A percentile compares a stretch with the other conserved stretches of the same genome.
Evolutionary conservation across 2,888 invertebrate genomes (phyloP).

Genomic region (Apodemia duryi): DNA sequence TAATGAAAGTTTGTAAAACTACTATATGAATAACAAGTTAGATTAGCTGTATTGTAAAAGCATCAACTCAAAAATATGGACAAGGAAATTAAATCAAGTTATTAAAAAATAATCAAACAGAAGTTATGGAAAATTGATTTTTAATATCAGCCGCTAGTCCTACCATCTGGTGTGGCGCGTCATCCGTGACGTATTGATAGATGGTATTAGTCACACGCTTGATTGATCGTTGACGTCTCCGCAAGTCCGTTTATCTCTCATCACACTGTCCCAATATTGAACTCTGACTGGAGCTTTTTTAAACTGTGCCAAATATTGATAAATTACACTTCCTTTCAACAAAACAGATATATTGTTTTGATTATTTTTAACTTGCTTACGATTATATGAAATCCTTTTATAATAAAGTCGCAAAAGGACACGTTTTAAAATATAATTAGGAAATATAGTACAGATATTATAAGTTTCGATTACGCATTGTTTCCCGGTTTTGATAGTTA

Average conservation of each 20-base stretch:
- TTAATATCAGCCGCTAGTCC: conserved; percentile 61
- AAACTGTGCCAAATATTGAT: conserved; percentile 14
- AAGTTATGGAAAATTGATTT: conserved; percentile 60
- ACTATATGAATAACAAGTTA: no score
- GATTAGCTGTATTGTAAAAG: no score
- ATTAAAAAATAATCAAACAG: conserved; percentile 31
- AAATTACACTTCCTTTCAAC: background rate
- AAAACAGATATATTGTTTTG: background rate
- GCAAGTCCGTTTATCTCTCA: conserved; percentile 42
- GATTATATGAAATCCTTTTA: no score
- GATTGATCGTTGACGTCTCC: conserved; percentile 71
- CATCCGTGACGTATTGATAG: conserved; percentile 68
- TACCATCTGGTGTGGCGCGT: conserved; percentile 67
- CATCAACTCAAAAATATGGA: background rate
- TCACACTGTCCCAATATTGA: conserved; percentile 40
- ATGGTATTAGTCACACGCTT: conserved; percentile 65
- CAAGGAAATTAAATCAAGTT: conserved; percentile 16
- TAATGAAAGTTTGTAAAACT: no score
- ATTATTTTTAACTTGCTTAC: background rate
- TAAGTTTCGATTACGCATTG: no score
- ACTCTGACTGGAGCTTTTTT: conserved; percentile 16
- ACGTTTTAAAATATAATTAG: no score
- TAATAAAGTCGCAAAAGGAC: no score
- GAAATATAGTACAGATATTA: no score
- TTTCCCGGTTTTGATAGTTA: no score